These are phyloP conservation scores for Papilio polyxenes DNA, from an alignment of 1,140 invertebrate species.

Conservation along the genomic window DNA sequence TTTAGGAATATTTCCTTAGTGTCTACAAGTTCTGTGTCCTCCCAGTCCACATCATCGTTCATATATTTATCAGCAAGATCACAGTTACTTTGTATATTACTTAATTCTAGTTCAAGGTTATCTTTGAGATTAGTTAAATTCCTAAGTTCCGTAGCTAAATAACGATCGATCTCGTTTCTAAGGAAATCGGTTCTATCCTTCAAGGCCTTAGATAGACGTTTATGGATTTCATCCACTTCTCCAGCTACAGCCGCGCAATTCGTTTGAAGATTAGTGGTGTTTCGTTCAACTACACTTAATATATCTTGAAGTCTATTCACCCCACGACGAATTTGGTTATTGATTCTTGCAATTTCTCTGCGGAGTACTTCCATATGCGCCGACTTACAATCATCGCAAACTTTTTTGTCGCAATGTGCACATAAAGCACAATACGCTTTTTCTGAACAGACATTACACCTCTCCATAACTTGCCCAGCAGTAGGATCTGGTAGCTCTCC, in stretches of 20 bases:
- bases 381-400: conserved; percentile 94
- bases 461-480: conserved; percentile 89
- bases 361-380: conserved; percentile 97
- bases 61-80: conserved; percentile 97
- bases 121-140: conserved; percentile 93
- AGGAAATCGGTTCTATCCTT: conserved; percentile 95
- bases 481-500: conserved; percentile 94
- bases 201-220: conserved; percentile 92
- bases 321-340: conserved; percentile 94
- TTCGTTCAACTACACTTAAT: conserved; percentile 91
- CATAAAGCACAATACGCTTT: conserved; percentile 95
- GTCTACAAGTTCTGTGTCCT: conserved; percentile 94
- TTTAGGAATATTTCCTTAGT: conserved; percentile 97
- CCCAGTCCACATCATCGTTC: conserved; percentile 92
- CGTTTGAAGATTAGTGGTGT: conserved; percentile 89
- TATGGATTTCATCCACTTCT: conserved; percentile 95
- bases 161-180: conserved; percentile 93
- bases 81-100: conserved; percentile 96
- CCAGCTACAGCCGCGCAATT: conserved; percentile 93
- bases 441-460: conserved; percentile 95
- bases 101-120: conserved; percentile 95
- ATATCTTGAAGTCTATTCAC: conserved; percentile 93
- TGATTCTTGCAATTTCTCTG: conserved; percentile 95
- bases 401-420: conserved; percentile 97
- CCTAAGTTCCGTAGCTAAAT: conserved; percentile 90